Evolutionary conservation across 2,888 invertebrate species (phyloP).

Genomic region (Chrysolina haemoptera): DNA sequence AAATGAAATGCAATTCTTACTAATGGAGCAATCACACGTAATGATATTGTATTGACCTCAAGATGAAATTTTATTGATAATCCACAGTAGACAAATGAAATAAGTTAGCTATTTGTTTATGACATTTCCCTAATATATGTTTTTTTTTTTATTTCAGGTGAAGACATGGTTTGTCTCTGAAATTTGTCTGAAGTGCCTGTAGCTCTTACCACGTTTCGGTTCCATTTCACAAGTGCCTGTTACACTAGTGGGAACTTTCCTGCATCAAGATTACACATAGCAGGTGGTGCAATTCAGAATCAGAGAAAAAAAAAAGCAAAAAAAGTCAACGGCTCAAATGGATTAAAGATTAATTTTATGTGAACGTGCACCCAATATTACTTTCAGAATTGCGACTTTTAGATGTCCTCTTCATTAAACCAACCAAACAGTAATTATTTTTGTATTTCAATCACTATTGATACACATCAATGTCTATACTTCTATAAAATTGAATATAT

Average conservation of each 20-base stretch:
- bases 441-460: too few relatives aligned
- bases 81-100: too few relatives aligned
- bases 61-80: too few relatives aligned
- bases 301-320: background rate
- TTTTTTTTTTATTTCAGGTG: background rate
- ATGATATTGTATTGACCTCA: too few relatives aligned
- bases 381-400: background rate
- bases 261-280: background rate
- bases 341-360: background rate
- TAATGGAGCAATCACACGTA: too few relatives aligned
- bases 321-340: background rate
- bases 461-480: too few relatives aligned
- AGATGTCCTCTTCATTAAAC: too few relatives aligned
- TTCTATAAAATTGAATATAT: too few relatives aligned
- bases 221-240: constrained; percentile 6
- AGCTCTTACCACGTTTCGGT: constrained; percentile 2
- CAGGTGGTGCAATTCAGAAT: background rate
- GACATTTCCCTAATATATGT: background rate
- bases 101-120: too few relatives aligned
- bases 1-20: too few relatives aligned
- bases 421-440: too few relatives aligned
- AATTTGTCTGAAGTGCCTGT: background rate
- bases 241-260: background rate
- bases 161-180: background rate
- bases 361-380: background rate